phyloP scores from a whole-genome alignment of 53 echinoderm and acorn worm genomes.

The Temnopleurus reevesii region DNA sequence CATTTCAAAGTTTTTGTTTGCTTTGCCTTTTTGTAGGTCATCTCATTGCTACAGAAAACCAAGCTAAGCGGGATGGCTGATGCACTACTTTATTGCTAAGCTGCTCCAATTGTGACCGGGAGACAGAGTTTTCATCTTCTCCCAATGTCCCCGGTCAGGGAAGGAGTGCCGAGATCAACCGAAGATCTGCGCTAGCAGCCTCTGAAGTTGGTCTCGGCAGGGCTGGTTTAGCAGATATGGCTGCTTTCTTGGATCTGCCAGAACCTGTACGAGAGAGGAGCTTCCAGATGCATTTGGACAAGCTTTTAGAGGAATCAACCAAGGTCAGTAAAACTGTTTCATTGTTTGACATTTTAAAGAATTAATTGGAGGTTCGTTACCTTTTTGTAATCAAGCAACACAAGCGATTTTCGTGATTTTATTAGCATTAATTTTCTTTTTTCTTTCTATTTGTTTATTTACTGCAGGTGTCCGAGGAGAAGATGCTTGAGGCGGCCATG shows the following conservation, averaged over 20 bases:
- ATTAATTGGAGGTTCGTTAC: no score
- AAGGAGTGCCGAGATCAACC: neutral
- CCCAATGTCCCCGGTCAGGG: neutral
- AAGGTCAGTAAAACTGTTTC: neutral
- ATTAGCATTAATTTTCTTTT: neutral
- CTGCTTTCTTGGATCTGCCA: slow-evolving; percentile 21
- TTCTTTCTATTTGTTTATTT: neutral
- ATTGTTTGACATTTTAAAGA: neutral
- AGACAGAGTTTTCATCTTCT: neutral
- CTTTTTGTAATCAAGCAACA: neutral
- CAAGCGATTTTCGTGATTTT: neutral
- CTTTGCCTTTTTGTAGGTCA: no score
- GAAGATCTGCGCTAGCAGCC: neutral
- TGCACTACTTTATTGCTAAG: neutral
- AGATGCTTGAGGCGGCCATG: neutral
- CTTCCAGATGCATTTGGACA: neutral
- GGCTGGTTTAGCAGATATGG: slow-evolving; percentile 17
- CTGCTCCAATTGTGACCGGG: neutral
- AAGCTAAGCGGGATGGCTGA: neutral
- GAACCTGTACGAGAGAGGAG: neutral
- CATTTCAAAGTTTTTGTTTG: no score
- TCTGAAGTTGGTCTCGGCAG: slow-evolving; percentile 45
- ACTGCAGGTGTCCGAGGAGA: neutral
- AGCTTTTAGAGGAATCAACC: neutral
- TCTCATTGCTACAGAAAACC: neutral